A percentile compares a stretch with the other conserved stretches of the same genome.
These are phyloP conservation scores for Paracentrotus lividus DNA, from an alignment of 53 echinoderm and acorn worm species.

Conservation along the genomic window DNA sequence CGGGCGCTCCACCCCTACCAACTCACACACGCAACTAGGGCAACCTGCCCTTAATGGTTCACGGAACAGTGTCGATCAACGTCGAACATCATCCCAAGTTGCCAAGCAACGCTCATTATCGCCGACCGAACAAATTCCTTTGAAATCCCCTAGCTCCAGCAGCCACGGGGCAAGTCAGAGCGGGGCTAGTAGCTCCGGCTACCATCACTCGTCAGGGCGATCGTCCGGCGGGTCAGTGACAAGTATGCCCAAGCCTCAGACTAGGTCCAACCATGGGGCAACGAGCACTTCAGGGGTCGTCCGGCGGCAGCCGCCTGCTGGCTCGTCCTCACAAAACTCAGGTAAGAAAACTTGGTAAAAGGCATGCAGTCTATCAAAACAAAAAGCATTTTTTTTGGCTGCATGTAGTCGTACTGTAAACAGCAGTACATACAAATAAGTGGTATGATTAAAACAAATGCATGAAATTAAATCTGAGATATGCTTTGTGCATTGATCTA, in stretches of 20 bases:
- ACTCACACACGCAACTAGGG: not conserved
- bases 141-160: constrained; percentile 26
- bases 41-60: not conserved
- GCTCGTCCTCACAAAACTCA: constrained; percentile 68
- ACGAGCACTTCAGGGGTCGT: constrained; percentile 44
- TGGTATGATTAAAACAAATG: not conserved
- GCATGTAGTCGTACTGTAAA: constrained; percentile 15
- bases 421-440: not conserved
- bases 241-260: constrained; percentile 67
- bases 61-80: not conserved
- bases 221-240: constrained; percentile 37
- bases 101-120: constrained; percentile 24
- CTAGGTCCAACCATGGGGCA: constrained; percentile 44
- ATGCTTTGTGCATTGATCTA: not conserved
- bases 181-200: constrained; percentile 11
- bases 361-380: not conserved
- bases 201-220: constrained; percentile 14
- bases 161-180: constrained; percentile 54
- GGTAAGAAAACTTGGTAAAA: constrained; percentile 13
- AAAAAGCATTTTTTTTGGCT: not conserved
- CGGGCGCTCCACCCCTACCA: constrained; percentile 23
- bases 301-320: constrained; percentile 60
- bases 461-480: constrained; percentile 8
- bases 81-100: not conserved
- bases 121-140: not conserved